Conservation (phyloP, 2,797 vertebrate genomes). For the Phyllotis vaccarum region DNA sequence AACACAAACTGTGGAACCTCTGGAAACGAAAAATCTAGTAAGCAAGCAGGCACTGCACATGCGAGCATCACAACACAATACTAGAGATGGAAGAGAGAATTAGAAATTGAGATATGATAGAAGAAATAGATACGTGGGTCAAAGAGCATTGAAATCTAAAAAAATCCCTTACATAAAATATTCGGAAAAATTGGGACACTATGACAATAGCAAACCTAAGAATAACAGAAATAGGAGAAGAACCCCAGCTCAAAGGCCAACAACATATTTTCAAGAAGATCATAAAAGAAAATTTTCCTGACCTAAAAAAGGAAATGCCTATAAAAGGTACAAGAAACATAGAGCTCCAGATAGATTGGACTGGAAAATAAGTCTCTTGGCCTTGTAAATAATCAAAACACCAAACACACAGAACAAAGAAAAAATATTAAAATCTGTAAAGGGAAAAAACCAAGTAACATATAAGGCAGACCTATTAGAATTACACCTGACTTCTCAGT, state of each 20-base stretch:
- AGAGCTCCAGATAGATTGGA: neutral
- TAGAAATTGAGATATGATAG: neutral
- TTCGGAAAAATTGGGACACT: neutral
- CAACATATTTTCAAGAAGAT: neutral
- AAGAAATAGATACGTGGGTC: neutral
- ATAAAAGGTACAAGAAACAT: neutral
- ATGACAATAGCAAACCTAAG: neutral
- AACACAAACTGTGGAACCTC: neutral
- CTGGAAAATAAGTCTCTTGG: neutral
- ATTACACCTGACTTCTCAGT: neutral
- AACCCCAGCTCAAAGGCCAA: neutral
- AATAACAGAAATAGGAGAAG: neutral
- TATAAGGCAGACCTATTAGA: neutral
- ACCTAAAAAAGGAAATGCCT: neutral
- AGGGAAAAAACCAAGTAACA: neutral
- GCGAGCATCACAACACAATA: neutral
- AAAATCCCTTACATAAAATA: neutral
- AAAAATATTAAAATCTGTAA: neutral
- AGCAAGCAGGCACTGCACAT: neutral
- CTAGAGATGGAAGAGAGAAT: neutral
- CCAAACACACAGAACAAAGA: neutral
- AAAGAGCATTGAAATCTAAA: neutral
- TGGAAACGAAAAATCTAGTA: neutral
- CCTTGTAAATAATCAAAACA: neutral
- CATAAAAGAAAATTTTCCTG: neutral